Conservation (phyloP, 2,888 invertebrate genomes). For the Troglohyphantes excavatus region DNA sequence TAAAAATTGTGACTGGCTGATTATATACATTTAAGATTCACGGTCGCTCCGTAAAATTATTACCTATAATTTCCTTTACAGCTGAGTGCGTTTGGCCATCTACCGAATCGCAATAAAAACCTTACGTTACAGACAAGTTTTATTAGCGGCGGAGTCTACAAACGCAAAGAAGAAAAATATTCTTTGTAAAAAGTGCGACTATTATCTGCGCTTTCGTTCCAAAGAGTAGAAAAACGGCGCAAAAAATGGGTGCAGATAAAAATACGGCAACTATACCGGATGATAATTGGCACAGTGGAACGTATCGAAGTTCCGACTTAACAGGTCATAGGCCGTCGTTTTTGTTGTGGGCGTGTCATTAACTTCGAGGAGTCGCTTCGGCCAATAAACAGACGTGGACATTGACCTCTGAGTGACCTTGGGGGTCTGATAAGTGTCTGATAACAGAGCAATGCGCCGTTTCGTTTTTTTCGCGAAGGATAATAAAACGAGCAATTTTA, state of each 20-base stretch:
- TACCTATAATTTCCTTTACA: background rate
- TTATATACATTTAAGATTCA: background rate
- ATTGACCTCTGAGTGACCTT: constrained; percentile 56
- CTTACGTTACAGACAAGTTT: background rate
- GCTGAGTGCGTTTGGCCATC: background rate
- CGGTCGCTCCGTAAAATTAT: background rate
- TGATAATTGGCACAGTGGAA: constrained; percentile 58
- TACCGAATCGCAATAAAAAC: constrained; percentile 5
- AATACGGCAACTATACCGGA: background rate
- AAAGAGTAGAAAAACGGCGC: background rate
- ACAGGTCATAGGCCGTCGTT: constrained; percentile 56
- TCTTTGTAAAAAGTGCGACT: background rate
- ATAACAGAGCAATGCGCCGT: constrained; percentile 37
- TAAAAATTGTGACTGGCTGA: background rate
- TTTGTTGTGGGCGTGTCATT: constrained; percentile 65
- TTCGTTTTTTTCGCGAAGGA: background rate
- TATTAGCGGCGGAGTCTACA: background rate
- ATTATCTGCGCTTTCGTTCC: constrained; percentile 2
- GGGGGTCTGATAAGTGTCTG: constrained; percentile 31
- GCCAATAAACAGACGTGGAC: constrained; percentile 37
- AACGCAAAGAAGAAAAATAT: background rate
- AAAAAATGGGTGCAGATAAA: constrained; percentile 12
- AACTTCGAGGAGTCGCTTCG: constrained; percentile 30
- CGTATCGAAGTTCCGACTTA: background rate
- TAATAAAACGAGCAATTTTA: constrained; percentile 48